Base-by-base conservation (phyloP, 30 jellyfish, hydroid and myxozoan genomes). In the Turritopsis rubra region DNA sequence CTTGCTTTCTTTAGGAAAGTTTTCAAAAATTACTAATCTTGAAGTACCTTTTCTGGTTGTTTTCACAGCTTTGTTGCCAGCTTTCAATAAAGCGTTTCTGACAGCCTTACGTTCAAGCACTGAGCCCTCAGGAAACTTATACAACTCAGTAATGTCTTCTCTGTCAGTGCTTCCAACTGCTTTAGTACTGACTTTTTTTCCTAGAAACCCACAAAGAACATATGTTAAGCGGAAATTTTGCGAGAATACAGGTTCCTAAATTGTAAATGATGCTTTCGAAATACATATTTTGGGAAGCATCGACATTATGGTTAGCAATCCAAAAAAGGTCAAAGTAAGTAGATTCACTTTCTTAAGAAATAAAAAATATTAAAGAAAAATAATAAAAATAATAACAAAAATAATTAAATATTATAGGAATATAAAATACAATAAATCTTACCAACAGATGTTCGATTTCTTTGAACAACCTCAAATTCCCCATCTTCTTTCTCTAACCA, bases 381-480 rank as follows among this genome's bases (percentile, higher is more conserved):
- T n/a, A n/a, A n/a, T n/a, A n/a, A n/a, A n/a, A n/a, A n/a, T n/a
- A n/a, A n/a, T n/a, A n/a, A n/a, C n/a, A n/a, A n/a, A n/a, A n/a
- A n/a, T n/a, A n/a, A 41, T 13, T 3, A 3, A 5, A 5, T 41
- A 41, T 41, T 41, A 41, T 3, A 41, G 9, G 13, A 3, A 41
- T 13, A 41, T 41, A 41, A 3, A 41, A 41, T 3, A 41, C 60
- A 13, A 16, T 29, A 8, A 16, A 24, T 68, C 96, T 60, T 78
- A 95, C 99, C 99, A 81, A 95, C 96, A 60, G 92, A 91, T 27
- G 88, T 84, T 52, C 94, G 81, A 74, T 89, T 79, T 18, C 52
- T 71, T 8, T 65, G 28, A 8, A 90, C 90, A 29, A 83, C 94
- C 31, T 89, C 96, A 93, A 88, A 95, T 76, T 85, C 53, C 25